These are phyloP conservation scores for Clupea harengus DNA, from an alignment of 2,113 vertebrate genomes.

Conservation along the genomic window DNA sequence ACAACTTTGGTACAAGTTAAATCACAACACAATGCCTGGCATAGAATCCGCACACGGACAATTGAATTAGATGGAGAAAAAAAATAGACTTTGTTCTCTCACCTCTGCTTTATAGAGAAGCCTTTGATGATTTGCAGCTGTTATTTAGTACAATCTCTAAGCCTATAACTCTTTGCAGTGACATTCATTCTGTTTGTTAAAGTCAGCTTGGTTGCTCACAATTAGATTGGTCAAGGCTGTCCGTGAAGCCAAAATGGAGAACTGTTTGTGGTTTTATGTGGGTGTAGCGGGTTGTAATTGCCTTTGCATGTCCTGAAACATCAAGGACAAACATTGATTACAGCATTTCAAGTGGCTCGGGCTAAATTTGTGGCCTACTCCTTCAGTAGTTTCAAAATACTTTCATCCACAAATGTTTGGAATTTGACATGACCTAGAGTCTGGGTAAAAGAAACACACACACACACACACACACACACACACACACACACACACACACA, in stretches of 20 bases:
- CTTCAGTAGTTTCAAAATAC: neutral
- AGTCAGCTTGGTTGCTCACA: neutral
- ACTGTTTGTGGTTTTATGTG: neutral
- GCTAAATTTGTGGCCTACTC: neutral
- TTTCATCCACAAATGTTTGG: neutral
- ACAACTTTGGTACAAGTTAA: neutral
- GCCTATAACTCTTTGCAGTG: no score
- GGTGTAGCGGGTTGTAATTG: neutral
- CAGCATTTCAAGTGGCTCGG: neutral
- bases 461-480: neutral
- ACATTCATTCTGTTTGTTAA: no score
- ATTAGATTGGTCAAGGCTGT: neutral
- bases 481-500: constrained; percentile 13
- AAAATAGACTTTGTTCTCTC: neutral
- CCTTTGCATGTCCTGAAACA: neutral
- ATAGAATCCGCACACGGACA: neutral
- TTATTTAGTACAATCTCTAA: neutral
- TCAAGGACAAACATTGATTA: neutral
- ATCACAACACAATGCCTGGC: neutral
- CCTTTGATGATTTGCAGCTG: neutral
- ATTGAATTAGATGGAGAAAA: neutral
- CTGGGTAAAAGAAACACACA: neutral
- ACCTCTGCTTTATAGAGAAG: neutral
- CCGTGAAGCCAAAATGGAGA: neutral
- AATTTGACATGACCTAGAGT: neutral